Evolutionary conservation across 1,140 invertebrate species (phyloP), one percentile per base, ranked within the genome.

Genomic region (Oedothorax gibbosus): DNA sequence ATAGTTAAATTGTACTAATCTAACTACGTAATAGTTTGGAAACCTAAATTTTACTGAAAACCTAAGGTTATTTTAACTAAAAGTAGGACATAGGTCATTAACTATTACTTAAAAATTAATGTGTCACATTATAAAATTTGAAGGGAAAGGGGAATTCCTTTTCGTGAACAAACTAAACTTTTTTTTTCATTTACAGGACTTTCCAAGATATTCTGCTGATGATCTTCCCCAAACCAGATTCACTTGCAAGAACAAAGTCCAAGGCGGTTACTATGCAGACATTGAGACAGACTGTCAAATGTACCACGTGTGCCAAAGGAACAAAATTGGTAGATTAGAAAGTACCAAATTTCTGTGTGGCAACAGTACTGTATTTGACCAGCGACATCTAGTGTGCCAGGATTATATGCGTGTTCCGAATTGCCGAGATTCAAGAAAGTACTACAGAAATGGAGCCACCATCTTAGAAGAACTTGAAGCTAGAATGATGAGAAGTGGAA

Each of bases 241-340:
- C 91, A 93, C 93, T 86, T 97, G 96, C 90, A 92, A 93, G 86
- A 95, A 95, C 87, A 96, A 96, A 90, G 95, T 96, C 87, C 92
- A 96, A 35, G 96, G 96, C 85, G 95, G 95, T 57, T 97, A 97
- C 90, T 97, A 97, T 89, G 95, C 96, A 14, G 96, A 97, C 90
- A 93, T 94, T 0, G 96, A 97, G 90, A 95, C 96, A 0, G 94
- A 96, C 88, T 97, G 96, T 90, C 96, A 97, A 90, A 95, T 97
- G 91, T 97, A 97, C 90, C 96, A 97, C 89, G 94, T 97, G 66
- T 97, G 96, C 89, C 95, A 96, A 49, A 94, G 94, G 88, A 94
- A 96, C 35, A 93, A 94, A n/a, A 94, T 95, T 81, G 91, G 93
- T 78, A 94, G 94, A 86, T 92, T 93, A 8, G 86, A 94, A 89